These are phyloP conservation scores for Ethmia dodecea DNA, from an alignment of 2,888 invertebrate genomes.

Conservation along the genomic window DNA sequence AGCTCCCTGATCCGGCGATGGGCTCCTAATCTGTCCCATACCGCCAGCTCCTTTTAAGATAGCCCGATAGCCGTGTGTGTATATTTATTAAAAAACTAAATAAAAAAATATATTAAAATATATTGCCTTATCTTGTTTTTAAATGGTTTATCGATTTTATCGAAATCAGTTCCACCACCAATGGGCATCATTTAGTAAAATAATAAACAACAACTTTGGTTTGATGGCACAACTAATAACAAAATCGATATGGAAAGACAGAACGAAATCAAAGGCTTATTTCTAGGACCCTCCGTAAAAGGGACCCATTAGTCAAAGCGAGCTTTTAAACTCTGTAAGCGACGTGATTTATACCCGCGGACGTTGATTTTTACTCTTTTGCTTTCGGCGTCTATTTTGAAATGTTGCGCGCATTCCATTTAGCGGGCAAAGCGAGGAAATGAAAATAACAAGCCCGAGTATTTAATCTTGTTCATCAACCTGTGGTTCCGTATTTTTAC, in stretches of 20 bases:
- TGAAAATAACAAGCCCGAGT: conserved; percentile 39
- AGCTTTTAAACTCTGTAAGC: conserved; percentile 54
- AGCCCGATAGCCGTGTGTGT: too few relatives aligned
- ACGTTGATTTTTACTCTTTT: conserved; percentile 45
- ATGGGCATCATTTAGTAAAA: too few relatives aligned
- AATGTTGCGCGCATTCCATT: conserved; percentile 48
- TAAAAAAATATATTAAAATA: too few relatives aligned
- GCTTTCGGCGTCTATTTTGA: conserved; percentile 40
- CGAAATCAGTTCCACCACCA: too few relatives aligned
- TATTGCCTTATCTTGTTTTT: too few relatives aligned
- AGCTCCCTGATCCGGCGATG: too few relatives aligned
- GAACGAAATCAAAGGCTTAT: conserved; percentile 33
- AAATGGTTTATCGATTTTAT: too few relatives aligned
- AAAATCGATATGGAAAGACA: conserved; percentile 28
- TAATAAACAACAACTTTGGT: too few relatives aligned
- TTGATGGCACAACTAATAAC: background rate
- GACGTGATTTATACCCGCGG: conserved; percentile 46
- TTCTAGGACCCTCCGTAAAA: conserved; percentile 32
- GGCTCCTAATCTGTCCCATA: too few relatives aligned
- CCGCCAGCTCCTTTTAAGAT: too few relatives aligned
- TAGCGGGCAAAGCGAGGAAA: conserved; percentile 40
- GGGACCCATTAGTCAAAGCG: conserved; percentile 47
- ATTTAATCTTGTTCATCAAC: conserved; percentile 25
- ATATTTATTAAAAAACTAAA: too few relatives aligned
- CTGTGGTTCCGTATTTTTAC: background rate